Conservation (phyloP, 2,888 invertebrate genomes). For the Papilio demoleus region DNA sequence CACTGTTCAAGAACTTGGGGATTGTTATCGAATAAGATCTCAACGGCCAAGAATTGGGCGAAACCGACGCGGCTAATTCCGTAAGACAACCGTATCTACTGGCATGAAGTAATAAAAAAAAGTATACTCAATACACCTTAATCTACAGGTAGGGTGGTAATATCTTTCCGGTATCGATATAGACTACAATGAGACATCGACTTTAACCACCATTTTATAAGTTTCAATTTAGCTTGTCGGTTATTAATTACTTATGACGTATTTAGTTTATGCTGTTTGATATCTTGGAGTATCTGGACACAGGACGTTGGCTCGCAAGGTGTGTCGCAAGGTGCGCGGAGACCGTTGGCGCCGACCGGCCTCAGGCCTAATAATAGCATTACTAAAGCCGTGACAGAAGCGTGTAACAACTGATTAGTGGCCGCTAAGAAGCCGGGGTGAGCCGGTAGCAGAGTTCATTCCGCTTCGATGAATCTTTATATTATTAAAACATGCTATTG, state of each 20-base stretch:
- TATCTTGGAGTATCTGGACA: constrained; percentile 75
- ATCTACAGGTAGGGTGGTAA: constrained; percentile 74
- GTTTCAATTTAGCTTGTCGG: constrained; percentile 33
- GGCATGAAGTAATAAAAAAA: constrained; percentile 71
- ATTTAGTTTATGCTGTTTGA: constrained; percentile 56
- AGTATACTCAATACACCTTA: constrained; percentile 72
- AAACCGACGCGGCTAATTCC: constrained; percentile 65
- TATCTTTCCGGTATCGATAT: constrained; percentile 64
- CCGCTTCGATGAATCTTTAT: constrained; percentile 32
- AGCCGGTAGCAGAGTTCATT: constrained; percentile 36
- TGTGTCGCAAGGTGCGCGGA: constrained; percentile 75
- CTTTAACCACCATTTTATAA: constrained; percentile 29
- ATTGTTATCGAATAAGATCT: constrained; percentile 65
- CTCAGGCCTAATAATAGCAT: constrained; percentile 59
- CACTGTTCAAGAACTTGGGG: constrained; percentile 23
- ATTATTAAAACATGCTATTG: constrained; percentile 4
- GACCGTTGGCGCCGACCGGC: constrained; percentile 69
- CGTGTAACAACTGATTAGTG: constrained; percentile 78
- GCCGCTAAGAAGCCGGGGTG: constrained; percentile 43
- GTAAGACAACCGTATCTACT: constrained; percentile 80
- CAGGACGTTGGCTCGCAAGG: constrained; percentile 73
- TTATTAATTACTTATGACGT: constrained; percentile 47
- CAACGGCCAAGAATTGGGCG: constrained; percentile 65
- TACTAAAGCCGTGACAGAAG: constrained; percentile 57
- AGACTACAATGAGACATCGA: constrained; percentile 33